phyloP scores from a whole-genome alignment of 2,797 vertebrate species.

The Avahi laniger region DNA sequence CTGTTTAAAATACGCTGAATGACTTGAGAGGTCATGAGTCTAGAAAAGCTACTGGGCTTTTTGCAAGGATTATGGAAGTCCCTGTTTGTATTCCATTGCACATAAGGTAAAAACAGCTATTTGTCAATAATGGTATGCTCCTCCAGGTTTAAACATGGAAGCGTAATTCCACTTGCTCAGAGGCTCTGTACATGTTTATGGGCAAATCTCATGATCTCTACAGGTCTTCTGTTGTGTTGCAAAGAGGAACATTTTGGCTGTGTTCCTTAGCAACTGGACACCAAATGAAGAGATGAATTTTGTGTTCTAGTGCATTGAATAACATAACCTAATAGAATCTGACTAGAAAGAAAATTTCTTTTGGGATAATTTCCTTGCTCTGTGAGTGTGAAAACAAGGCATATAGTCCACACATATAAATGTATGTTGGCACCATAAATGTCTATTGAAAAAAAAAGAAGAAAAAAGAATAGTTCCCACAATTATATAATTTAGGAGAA shows the following conservation, averaged over 20 bases:
- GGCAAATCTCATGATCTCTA: background rate
- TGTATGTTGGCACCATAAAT: background rate
- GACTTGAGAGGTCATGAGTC: background rate
- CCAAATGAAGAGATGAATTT: slow-evolving; percentile 10
- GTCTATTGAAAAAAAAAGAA: background rate
- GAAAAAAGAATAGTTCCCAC: background rate
- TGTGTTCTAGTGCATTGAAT: slow-evolving; percentile 32
- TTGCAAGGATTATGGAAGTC: background rate
- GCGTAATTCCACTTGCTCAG: background rate
- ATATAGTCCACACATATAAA: background rate
- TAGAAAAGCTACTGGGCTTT: background rate
- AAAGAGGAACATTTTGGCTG: background rate
- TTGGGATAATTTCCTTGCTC: background rate
- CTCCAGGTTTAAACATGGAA: background rate
- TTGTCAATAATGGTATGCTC: background rate
- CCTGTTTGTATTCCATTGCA: background rate
- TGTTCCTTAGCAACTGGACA: background rate
- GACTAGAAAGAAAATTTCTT: background rate
- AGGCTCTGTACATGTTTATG: background rate
- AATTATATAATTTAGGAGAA: slow-evolving; percentile 11
- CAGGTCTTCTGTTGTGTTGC: background rate
- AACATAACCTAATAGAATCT: slow-evolving; percentile 7
- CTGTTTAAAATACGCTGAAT: background rate
- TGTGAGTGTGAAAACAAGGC: background rate
- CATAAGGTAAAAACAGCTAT: background rate